phyloP scores from a whole-genome alignment of 2,888 invertebrate genomes.

The Luffia ferchaultella region DNA sequence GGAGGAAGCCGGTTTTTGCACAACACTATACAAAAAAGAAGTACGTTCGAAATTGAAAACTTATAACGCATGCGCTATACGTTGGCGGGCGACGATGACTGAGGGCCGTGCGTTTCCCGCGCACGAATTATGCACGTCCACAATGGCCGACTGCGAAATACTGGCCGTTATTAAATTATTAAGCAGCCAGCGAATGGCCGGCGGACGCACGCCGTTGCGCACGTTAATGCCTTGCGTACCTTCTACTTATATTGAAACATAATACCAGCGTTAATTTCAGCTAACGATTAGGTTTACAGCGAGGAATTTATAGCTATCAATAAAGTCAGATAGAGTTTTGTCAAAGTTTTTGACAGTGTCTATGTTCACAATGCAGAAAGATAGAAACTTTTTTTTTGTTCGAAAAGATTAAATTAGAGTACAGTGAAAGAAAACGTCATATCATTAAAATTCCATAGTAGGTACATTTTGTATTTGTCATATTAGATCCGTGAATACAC shows the following conservation, averaged over 20 bases:
- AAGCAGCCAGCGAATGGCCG: slow-evolving; percentile 25
- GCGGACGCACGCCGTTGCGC: slow-evolving; percentile 18
- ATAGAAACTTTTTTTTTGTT: too few species aligned
- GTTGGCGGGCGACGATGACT: background rate
- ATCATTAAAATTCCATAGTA: too few species aligned
- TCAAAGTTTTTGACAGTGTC: too few species aligned
- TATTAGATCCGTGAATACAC: too few species aligned
- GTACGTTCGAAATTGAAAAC: background rate
- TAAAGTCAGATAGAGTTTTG: too few species aligned
- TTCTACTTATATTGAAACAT: slow-evolving; percentile 9
- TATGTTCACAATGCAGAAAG: too few species aligned
- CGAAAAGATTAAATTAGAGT: too few species aligned
- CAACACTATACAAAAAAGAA: slow-evolving; percentile 20
- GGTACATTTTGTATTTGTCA: too few species aligned
- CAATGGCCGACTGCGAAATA: slow-evolving; percentile 30
- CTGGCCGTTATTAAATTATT: slow-evolving; percentile 45
- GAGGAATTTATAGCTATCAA: too few species aligned
- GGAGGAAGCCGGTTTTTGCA: too few species aligned
- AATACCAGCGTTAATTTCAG: slow-evolving; percentile 1
- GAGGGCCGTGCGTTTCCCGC: background rate
- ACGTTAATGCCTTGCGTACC: slow-evolving; percentile 13
- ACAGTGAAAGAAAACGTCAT: too few species aligned
- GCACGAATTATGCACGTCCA: slow-evolving; percentile 1
- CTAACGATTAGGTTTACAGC: too few species aligned
- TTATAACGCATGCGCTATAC: background rate